Conservation (phyloP, 2,888 invertebrate genomes). For the Agonum fuliginosum region DNA sequence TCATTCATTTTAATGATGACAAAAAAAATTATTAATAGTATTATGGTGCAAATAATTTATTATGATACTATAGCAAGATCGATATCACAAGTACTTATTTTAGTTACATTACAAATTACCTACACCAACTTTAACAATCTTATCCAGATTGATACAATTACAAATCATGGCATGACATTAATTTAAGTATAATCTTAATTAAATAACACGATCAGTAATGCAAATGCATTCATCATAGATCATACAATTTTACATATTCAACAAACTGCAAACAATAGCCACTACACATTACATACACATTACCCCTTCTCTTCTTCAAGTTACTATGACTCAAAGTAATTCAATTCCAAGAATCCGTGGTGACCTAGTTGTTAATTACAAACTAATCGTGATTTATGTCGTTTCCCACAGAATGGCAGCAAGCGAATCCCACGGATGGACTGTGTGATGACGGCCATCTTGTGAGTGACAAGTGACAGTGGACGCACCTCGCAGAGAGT, state of each 20-base stretch:
- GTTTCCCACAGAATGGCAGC: constrained; percentile 20
- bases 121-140: not conserved
- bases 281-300: constrained; percentile 19
- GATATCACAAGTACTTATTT: constrained; percentile 8
- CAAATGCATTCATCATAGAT: constrained; percentile 16
- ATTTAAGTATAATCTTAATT: constrained; percentile 47
- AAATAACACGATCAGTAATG: constrained; percentile 37
- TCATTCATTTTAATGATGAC: no score
- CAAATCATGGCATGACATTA: constrained; percentile 26
- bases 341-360: constrained; percentile 48
- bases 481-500: constrained; percentile 32
- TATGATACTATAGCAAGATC: no score
- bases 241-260: constrained; percentile 30
- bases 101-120: no score
- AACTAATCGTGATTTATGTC: constrained; percentile 52
- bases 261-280: constrained; percentile 33
- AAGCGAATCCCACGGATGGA: constrained; percentile 13
- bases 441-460: constrained; percentile 7
- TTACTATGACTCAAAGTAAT: constrained; percentile 52
- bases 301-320: constrained; percentile 2
- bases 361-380: constrained; percentile 54
- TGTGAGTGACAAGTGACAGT: constrained; percentile 38
- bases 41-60: no score
- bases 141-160: not conserved
- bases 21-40: no score